These are phyloP conservation scores for Pseudobourletiella spinata DNA, from an alignment of 1,140 invertebrate genomes.

Conservation along the genomic window DNA sequence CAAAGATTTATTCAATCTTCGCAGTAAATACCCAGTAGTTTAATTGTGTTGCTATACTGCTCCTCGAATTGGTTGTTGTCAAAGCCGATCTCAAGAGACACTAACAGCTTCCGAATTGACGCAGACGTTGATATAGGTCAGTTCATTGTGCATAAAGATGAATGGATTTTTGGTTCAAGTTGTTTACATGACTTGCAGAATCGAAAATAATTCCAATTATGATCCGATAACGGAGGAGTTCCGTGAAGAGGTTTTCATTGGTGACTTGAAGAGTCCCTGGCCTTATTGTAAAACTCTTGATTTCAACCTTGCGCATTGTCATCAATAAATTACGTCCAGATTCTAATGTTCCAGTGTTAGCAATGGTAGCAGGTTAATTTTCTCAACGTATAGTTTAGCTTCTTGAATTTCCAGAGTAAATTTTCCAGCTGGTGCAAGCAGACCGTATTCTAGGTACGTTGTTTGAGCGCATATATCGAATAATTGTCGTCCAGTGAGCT, in stretches of 20 bases:
- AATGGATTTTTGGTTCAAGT: constrained; percentile 22
- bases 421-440: neutral
- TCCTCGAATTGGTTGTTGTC: constrained; percentile 1
- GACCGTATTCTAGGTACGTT: constrained; percentile 17
- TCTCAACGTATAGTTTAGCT: constrained; percentile 21
- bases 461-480: constrained; percentile 25
- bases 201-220: constrained; percentile 16
- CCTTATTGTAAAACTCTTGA: constrained; percentile 23
- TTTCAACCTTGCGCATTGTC: constrained; percentile 21
- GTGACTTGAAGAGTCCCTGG: constrained; percentile 10
- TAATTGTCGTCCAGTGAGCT: constrained; percentile 32
- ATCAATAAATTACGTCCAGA: neutral
- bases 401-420: constrained; percentile 18
- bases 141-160: constrained; percentile 15
- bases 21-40: constrained; percentile 3
- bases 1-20: constrained; percentile 8
- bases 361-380: constrained; percentile 8
- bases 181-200: constrained; percentile 22
- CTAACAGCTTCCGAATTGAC: neutral
- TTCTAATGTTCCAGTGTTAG: constrained; percentile 7
- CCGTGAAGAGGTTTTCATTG: constrained; percentile 30
- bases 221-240: constrained; percentile 24
- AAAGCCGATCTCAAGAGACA: constrained; percentile 1
- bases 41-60: constrained; percentile 15
- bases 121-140: constrained; percentile 14